Evolutionary conservation across 2,797 vertebrate genomes (phyloP), one percentile per base, ranked within the genome.

Genomic region (Momotus momota): DNA sequence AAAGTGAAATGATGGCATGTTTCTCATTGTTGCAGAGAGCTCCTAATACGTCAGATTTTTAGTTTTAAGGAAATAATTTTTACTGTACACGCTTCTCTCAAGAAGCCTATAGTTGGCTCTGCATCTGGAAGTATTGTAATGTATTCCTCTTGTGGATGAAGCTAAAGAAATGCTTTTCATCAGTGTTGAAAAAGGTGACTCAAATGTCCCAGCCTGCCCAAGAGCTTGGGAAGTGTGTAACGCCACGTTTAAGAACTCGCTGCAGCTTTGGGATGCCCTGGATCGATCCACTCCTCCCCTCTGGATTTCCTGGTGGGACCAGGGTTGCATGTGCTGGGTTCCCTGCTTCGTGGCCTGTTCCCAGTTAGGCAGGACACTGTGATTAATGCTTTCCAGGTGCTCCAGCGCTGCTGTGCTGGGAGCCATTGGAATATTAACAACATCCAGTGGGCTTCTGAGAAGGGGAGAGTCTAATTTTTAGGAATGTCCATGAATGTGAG

Each of bases 321-420:
- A 85, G 65, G 38, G 25, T 69, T 91, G 55, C 55, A 65, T 82
- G 79, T 82, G 55, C 69, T 86, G 62, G 3, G 33, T 86, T 93
- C 93, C 75, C 72, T 74, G 86, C 48, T 75, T 57, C 86, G 75
- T 64, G 60, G 1, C 67, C 64, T 90, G 61, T 78, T 95, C 65
- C 73, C 48, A 62, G 55, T 81, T 66, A 69, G 38, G 45, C 26
- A 71, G 66, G 72, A 46, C 77, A n/a, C 79, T 85, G 57, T 78
- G 61, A 89, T 96, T 92, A 81, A 86, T 82, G 65, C 60, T 82
- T 87, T 51, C 54, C 81, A 88, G 91, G 78, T 93, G 90, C 57
- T 96, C 9, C 45, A 74, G 43, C 26, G 52, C 29, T 52, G 52
- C 70, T 71, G 10, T 58, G 54, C n/a, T 40, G 72, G 69, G 49